These are phyloP conservation scores for Onchidella celtica DNA, from an alignment of 2,888 invertebrate species.

Conservation along the genomic window DNA sequence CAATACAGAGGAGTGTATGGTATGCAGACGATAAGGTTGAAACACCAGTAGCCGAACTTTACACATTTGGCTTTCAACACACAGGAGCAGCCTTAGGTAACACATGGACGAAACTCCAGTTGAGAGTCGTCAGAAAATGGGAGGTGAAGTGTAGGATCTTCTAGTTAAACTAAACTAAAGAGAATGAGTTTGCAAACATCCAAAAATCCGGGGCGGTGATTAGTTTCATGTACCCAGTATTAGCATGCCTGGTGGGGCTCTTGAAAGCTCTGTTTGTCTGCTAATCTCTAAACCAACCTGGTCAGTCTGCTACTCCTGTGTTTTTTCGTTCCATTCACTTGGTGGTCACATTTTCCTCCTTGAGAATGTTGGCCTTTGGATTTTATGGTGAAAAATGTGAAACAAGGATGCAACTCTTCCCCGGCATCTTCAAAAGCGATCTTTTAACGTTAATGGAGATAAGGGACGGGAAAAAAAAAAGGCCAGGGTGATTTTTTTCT, in stretches of 20 bases:
- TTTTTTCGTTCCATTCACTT: not conserved
- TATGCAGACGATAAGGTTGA: too few relatives aligned
- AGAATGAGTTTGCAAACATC: not conserved
- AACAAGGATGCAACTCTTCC: not conserved
- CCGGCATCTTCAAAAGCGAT: not conserved
- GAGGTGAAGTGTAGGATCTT: too few relatives aligned
- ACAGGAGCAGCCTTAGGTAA: too few relatives aligned
- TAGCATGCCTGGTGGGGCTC: not conserved
- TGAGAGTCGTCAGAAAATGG: too few relatives aligned
- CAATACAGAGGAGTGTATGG: too few relatives aligned
- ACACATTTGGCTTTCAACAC: too few relatives aligned
- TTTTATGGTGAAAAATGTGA: not conserved
- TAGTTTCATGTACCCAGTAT: slow-evolving; percentile 16
- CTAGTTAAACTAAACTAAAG: too few relatives aligned
- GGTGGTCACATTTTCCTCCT: not conserved
- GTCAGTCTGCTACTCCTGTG: not conserved
- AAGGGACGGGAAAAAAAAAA: not conserved
- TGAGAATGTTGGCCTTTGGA: not conserved
- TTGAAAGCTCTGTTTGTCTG: not conserved
- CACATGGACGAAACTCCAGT: too few relatives aligned
- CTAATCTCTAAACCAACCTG: not conserved
- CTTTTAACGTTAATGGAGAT: too few relatives aligned
- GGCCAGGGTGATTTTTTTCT: too few relatives aligned
- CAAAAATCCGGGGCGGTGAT: not conserved
- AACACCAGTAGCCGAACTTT: too few relatives aligned